Base-by-base conservation (phyloP, 2,113 vertebrate genomes). In the Heterocephalus glaber region DNA sequence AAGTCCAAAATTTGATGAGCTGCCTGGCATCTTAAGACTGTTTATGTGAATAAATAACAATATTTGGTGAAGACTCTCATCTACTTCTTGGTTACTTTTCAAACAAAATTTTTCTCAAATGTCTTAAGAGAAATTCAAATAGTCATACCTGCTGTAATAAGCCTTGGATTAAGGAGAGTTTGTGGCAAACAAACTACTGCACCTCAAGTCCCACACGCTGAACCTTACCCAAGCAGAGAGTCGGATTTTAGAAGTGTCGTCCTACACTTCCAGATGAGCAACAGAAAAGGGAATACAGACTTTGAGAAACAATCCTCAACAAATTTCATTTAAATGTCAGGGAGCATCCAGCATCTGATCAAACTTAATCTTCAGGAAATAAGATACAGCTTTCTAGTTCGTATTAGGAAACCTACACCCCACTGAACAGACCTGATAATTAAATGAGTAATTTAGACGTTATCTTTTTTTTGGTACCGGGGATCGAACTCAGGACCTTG, bases 191-290 rank as follows among this genome's bases (percentile, higher is more conserved):
- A 97, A 77, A 79, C 0, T 70, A 89, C 65, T 92, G 76, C 35
- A 92, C 93, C 24, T 80, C 96, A 95, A 86, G 60, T 95, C 80
- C 88, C 89, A 96, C 96, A 98, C 95, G 96, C 85, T 98, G 99
- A 99, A 98, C 99, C 99, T 99, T 99, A 98, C 97, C 92, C 93
- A 96, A 60, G 74, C 79, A 97, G 98, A 97, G 98, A 54, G 35
- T 99, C 98, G 94, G 95, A 97, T 99, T 99, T 99, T 99, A 99
- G 95, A 86, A 90, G 35, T 96, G 98, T 98, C 98, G 98, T 99
- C 99, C 98, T 28, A 74, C 90, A 97, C 35, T 92, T 90, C 88
- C 79, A 96, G 84, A 95, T 83, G 54, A 96, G 80, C 76, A 95
- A 96, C 1, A 60, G 84, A 63, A 95, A 95, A 94, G 4, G 52